Evolutionary conservation across 2,888 invertebrate genomes (phyloP), one percentile per base, ranked within the genome.

Genomic region (Sabatieria punctata): DNA sequence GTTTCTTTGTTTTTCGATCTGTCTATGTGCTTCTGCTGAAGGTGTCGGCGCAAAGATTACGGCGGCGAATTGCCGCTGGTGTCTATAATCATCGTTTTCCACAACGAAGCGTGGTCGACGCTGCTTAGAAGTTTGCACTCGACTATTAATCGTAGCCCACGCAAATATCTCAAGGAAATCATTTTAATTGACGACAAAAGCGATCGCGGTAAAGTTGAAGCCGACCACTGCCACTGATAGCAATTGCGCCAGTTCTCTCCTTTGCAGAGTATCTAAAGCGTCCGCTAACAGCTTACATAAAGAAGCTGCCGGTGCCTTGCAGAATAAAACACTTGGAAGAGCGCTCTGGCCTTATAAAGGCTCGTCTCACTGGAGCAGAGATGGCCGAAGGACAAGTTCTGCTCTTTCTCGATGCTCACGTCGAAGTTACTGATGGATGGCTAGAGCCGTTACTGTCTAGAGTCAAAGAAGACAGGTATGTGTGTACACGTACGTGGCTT

Each of bases 21-120:
- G 11, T 45, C 25, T 46, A 42, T 42, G 24, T 15, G 21, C 18
- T 21, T 26, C 11, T 37, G 6, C 30, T 11, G 2, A 24, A 49
- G 49, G 4, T 50, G 50, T 26, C 38, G 21, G 21, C 24, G n/a
- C 45, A 39, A 40, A 13, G 45, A 41, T 11, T 48, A 51, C 41
- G 49, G 49, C 19, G 18, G 38, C 2, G 41, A 75, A 53, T 73
- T 95, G 60, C 93, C 93, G 3, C 79, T 83, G 37, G 91, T 93
- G 22, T 86, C 88, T 60, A 85, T 97, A 59, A 88, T 97, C 51
- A 91, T 97, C 60, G 95, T 97, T 45, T 97, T 97, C 72, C 95
- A 97, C 73, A 97, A 97, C 68, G 95, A 97, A 69, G 95, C 95
- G 1, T 95, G 93, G 93, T 80, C 86, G 38, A 97, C 95, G 0